phyloP scores from a whole-genome alignment of 92 coral and sea anemone genomes.

The Epizoanthus ramosus region DNA sequence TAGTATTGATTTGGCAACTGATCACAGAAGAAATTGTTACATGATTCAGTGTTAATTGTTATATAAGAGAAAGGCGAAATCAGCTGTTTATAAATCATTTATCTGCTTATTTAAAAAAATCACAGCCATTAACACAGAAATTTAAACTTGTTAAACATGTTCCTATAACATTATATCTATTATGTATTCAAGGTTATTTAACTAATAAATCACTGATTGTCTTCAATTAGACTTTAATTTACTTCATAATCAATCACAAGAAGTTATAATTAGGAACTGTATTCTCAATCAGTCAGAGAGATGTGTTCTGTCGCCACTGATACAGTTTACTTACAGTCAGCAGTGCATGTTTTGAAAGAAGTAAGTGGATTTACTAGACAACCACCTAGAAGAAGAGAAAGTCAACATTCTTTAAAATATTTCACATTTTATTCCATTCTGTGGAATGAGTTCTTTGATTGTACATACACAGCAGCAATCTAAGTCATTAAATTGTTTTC shows the following conservation, averaged over 20 bases:
- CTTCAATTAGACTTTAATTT: background rate
- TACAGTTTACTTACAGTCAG: conserved; percentile 84
- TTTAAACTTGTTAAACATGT: background rate
- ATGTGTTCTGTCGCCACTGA: background rate
- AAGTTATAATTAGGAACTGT: background rate
- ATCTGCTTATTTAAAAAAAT: background rate
- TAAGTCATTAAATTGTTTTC: background rate
- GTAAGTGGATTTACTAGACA: conserved; percentile 88
- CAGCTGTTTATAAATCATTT: background rate
- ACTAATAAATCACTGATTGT: background rate
- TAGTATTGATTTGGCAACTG: too few species aligned
- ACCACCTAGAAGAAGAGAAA: conserved; percentile 82
- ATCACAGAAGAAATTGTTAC: background rate
- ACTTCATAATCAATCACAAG: background rate
- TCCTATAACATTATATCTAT: too few species aligned
- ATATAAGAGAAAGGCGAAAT: background rate
- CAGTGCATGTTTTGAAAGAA: conserved; percentile 96
- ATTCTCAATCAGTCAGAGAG: background rate
- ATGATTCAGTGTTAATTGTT: background rate
- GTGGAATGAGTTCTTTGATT: background rate
- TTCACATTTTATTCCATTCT: too few species aligned
- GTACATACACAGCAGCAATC: conserved; percentile 7
- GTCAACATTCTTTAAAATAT: conserved; percentile 21
- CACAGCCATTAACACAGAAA: background rate
- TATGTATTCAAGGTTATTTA: background rate